These are phyloP conservation scores for Trididemnum nubilum DNA, from an alignment of 23 tunicate species.

Conservation along the genomic window DNA sequence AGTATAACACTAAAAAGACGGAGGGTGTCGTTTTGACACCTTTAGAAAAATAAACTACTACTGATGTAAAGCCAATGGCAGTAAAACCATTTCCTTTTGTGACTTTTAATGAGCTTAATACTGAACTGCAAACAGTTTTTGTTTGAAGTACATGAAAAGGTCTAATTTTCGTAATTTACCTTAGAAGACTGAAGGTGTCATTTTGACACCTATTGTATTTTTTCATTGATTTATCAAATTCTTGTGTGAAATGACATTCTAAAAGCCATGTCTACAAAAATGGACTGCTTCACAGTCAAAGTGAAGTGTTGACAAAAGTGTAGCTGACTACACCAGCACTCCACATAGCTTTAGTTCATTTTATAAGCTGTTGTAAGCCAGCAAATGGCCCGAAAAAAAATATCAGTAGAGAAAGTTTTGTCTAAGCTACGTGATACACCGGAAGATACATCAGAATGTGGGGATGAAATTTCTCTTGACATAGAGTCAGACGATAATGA, in stretches of 20 bases:
- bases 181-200: conserved; percentile 14
- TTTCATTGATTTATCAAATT: not conserved
- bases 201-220: conserved; percentile 17
- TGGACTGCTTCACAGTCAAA: not conserved
- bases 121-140: not conserved
- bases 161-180: conserved; percentile 9
- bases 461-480: conserved; percentile 5
- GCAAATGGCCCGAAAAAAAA: conserved; percentile 5
- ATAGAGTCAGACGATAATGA: conserved; percentile 33
- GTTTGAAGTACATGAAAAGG: conserved; percentile 4
- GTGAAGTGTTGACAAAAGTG: not conserved
- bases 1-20: conserved; percentile 6
- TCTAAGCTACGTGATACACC: conserved; percentile 21
- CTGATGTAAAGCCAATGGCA: not conserved
- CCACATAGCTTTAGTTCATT: not conserved
- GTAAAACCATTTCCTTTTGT: not conserved
- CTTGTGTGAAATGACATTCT: not conserved
- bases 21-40: conserved; percentile 25
- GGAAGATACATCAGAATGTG: conserved; percentile 10
- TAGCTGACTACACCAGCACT: conserved; percentile 8
- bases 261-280: not conserved
- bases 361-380: not conserved
- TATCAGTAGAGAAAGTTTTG: conserved; percentile 6
- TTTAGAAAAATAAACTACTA: not conserved
- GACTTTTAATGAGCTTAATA: conserved; percentile 11